These are phyloP conservation scores for Temnothorax curvispinosus DNA, from an alignment of 1,140 invertebrate genomes.

Conservation along the genomic window DNA sequence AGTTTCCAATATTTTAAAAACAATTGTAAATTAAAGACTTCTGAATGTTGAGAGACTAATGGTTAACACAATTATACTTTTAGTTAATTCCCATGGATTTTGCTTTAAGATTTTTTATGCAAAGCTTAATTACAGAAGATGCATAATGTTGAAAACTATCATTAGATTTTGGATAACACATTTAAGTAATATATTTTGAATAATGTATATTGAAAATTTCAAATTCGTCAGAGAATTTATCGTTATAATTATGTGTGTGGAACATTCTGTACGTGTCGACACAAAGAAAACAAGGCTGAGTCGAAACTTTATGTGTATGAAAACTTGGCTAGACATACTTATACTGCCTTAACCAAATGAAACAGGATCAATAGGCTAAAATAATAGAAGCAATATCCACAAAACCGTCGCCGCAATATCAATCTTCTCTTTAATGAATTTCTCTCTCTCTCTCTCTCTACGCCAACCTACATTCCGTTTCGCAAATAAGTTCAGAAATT, in stretches of 20 bases:
- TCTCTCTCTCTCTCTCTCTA: background rate
- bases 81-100: background rate
- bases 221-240: background rate
- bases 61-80: background rate
- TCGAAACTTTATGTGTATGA: slow-evolving; percentile 10
- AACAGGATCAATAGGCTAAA: slow-evolving; percentile 27
- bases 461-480: slow-evolving; percentile 6
- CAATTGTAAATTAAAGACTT: background rate
- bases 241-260: background rate
- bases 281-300: background rate
- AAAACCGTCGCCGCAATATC: slow-evolving; percentile 27
- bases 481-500: slow-evolving; percentile 41
- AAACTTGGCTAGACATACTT: slow-evolving; percentile 9
- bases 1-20: background rate
- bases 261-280: background rate
- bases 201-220: background rate
- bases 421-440: slow-evolving; percentile 38
- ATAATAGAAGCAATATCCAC: slow-evolving; percentile 37
- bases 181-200: background rate
- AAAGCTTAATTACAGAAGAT: background rate
- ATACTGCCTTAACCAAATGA: background rate
- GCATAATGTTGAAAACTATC: background rate
- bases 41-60: background rate
- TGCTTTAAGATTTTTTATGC: background rate
- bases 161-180: background rate